Base-by-base conservation (phyloP, 1,140 invertebrate genomes). In the Zophobas morio region DNA sequence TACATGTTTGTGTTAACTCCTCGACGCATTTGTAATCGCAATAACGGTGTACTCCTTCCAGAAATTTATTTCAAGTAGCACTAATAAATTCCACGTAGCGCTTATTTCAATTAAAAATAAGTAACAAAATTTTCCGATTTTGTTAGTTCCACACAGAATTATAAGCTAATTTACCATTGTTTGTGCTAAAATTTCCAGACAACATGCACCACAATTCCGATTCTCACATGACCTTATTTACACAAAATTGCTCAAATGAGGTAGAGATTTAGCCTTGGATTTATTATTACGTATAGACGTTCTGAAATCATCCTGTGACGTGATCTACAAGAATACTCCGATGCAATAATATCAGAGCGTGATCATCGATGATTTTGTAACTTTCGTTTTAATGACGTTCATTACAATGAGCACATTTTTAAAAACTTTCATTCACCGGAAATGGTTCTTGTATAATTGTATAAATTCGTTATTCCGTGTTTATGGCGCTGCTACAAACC, bases 11-110 rank as follows among this genome's bases (percentile, higher is more conserved):
- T 63, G 8, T 32, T 2, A 66, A 66, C 6, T 6, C 56, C 5
- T 39, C 36, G 36, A 39, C 35, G 57, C 57, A 39, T 63, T 63
- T 34, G 57, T 8, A n/a, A 63, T 63, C 6, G 8, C 40, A 63
- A 3, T 66, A 66, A 66, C 60, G 60, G 60, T 66, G n/a, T 47
- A 42, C 37, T 60, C 6, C n/a, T 8, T 42, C 37, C 60, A 66
- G 39, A 66, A 66, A 66, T 42, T 66, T 42, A 66, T 66, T 66
- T 66, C 56, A 60, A n/a, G 56, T 60, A 36, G 53, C 35, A 54
- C 32, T 4, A 34, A 34, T 54, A 54, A 46, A 46, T 54, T 54
- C 53, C 53, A n/a, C 4, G 53, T 33, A 34, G 33, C 20, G 53
- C n/a, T n/a, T 54, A 54, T 34, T 54, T 54, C 53, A 20, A 20